Conservation (phyloP, 2,797 vertebrate species). For the Miichthys miiuy region DNA sequence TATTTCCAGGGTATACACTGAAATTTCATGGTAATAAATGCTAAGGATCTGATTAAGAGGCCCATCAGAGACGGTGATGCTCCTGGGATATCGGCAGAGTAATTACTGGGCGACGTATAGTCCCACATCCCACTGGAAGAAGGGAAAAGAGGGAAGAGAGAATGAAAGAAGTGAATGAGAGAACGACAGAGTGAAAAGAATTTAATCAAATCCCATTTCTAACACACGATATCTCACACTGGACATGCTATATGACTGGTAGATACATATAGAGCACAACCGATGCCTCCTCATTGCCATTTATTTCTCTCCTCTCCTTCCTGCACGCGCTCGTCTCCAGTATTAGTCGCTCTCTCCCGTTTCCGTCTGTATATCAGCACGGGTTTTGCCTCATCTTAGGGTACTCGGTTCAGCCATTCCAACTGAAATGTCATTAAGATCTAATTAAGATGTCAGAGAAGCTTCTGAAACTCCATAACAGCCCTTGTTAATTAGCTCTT, state of each 20-base stretch:
- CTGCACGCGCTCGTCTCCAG: slow-evolving; percentile 7
- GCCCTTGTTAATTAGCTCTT: slow-evolving; percentile 82
- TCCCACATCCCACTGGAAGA: slow-evolving; percentile 49
- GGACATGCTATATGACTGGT: slow-evolving; percentile 6
- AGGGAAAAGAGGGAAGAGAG: background rate
- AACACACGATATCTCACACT: slow-evolving; percentile 32
- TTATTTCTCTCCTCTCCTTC: slow-evolving; percentile 22
- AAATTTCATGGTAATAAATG: slow-evolving; percentile 76
- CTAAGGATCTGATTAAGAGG: slow-evolving; percentile 73
- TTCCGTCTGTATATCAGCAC: slow-evolving; percentile 41
- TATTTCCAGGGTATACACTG: slow-evolving; percentile 59
- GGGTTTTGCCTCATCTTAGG: slow-evolving; percentile 56
- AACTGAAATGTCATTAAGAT: slow-evolving; percentile 87
- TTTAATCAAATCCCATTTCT: slow-evolving; percentile 51
- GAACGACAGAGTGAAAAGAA: slow-evolving; percentile 27
- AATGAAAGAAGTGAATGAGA: slow-evolving; percentile 20
- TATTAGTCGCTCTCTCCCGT: slow-evolving; percentile 24
- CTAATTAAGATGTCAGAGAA: slow-evolving; percentile 87
- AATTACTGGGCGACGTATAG: slow-evolving; percentile 68
- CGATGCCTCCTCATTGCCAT: slow-evolving; percentile 35
- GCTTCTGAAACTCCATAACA: slow-evolving; percentile 80
- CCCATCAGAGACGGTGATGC: slow-evolving; percentile 53
- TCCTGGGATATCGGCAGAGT: slow-evolving; percentile 60
- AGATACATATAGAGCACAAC: slow-evolving; percentile 17
- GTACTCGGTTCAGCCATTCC: slow-evolving; percentile 69